Conservation (phyloP, 2,797 vertebrate genomes). For the Telmatherina bonti region DNA sequence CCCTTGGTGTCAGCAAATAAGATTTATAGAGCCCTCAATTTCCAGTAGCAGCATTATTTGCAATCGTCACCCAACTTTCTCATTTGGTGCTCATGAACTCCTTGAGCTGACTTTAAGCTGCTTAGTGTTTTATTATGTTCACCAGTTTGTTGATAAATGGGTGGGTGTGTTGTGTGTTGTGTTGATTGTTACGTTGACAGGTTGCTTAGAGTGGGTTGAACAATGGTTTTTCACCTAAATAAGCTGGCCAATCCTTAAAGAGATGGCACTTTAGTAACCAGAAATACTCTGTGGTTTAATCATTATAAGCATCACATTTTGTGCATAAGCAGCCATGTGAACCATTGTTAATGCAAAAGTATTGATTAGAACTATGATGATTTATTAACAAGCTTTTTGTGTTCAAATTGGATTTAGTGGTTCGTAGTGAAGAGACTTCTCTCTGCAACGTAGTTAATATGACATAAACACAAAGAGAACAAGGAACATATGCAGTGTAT, state of each 20-base stretch:
- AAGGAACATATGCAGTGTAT: background rate
- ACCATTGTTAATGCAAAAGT: background rate
- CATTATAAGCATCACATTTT: background rate
- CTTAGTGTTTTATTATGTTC: slow-evolving; percentile 4
- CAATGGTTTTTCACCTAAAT: slow-evolving; percentile 11
- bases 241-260: background rate
- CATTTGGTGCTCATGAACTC: background rate
- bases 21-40: background rate
- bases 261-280: background rate
- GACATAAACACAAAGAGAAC: background rate
- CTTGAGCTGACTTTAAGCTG: background rate
- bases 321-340: background rate
- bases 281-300: background rate
- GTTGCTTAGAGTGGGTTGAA: background rate
- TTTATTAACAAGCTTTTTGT: background rate
- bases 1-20: background rate
- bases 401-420: background rate
- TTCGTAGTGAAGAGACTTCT: slow-evolving; percentile 7
- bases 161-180: background rate
- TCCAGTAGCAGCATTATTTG: background rate
- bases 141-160: background rate
- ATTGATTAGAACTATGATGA: background rate
- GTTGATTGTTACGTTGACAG: too few relatives aligned
- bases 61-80: background rate
- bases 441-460: slow-evolving; percentile 18